Evolutionary conservation across 2,888 invertebrate species (phyloP).

Genomic region (Ametastegia equiseti): DNA sequence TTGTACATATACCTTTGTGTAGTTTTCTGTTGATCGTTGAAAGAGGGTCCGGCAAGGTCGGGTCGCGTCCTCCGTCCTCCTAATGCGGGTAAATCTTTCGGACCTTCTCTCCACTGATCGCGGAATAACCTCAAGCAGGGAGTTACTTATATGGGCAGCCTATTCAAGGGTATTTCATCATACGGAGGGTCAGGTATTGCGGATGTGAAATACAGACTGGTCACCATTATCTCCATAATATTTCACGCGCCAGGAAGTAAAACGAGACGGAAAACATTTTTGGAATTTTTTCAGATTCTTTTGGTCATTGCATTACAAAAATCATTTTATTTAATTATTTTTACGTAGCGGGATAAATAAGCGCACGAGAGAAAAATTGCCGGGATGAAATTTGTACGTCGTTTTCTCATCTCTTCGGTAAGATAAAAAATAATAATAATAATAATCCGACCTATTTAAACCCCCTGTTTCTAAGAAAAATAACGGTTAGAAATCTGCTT

Average conservation of each 20-base stretch:
- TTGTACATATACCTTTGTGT: neutral
- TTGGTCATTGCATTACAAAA: too few relatives aligned
- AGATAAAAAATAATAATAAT: too few relatives aligned
- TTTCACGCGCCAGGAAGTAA: neutral
- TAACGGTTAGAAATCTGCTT: too few relatives aligned
- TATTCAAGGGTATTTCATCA: constrained; percentile 31
- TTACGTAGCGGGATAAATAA: too few relatives aligned
- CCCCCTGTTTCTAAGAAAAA: too few relatives aligned
- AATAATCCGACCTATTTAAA: too few relatives aligned
- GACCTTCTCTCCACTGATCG: neutral
- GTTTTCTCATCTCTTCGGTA: too few relatives aligned
- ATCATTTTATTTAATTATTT: too few relatives aligned
- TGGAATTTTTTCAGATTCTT: too few relatives aligned
- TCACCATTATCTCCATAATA: neutral
- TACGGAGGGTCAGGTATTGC: neutral
- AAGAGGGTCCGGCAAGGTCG: constrained; percentile 18
- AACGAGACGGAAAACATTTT: neutral
- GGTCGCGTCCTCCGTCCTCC: constrained; percentile 33
- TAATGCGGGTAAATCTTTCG: constrained; percentile 34
- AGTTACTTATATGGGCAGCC: constrained; percentile 21
- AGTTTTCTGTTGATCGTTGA: neutral
- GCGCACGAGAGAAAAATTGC: too few relatives aligned
- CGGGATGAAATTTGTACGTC: too few relatives aligned
- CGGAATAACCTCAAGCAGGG: neutral
- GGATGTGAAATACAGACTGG: neutral